Evolutionary conservation across 2,888 invertebrate species (phyloP).

Genomic region (Oligia fasciuncula): DNA sequence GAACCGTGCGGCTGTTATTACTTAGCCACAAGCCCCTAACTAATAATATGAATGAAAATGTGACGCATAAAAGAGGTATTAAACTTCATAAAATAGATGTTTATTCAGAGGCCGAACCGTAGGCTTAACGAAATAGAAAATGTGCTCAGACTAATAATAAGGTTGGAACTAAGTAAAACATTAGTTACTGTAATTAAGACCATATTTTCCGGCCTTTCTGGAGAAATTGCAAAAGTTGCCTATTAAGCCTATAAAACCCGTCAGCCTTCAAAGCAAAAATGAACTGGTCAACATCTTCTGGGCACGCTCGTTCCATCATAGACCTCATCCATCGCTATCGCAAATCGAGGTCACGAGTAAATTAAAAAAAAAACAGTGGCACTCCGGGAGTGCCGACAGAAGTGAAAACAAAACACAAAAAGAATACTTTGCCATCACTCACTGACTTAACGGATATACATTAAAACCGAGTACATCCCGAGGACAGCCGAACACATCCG

Average conservation of each 20-base stretch:
- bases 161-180: not conserved
- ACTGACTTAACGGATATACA: no score
- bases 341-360: not conserved
- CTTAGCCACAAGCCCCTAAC: no score
- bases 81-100: not conserved
- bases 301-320: not conserved
- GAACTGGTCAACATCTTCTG: not conserved
- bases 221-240: no score
- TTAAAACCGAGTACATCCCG: no score
- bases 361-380: no score
- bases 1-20: no score
- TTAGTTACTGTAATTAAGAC: not conserved
- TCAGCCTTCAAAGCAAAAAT: not conserved
- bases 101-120: not conserved
- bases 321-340: not conserved
- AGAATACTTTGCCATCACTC: no score
- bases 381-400: no score
- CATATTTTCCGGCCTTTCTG: not conserved
- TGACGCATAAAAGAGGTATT: not conserved
- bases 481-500: no score
- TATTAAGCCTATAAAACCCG: not conserved
- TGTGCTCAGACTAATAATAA: not conserved
- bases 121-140: not conserved
- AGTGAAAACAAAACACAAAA: no score
- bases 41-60: slow-evolving; percentile 3